Conservation (phyloP, 2,113 vertebrate species). For the Eurystomus gularis region DNA sequence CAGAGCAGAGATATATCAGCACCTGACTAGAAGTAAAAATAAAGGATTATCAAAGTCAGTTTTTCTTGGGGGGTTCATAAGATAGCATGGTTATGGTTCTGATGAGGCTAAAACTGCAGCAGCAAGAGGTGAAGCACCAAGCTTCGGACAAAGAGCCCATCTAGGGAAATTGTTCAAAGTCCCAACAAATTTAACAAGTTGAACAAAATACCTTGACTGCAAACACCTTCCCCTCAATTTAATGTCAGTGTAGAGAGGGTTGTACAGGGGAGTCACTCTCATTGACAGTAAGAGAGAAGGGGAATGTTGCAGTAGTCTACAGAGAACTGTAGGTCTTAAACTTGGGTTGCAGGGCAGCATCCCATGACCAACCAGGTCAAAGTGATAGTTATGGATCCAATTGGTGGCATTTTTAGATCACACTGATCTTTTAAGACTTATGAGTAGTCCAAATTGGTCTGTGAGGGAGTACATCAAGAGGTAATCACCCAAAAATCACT, state of each 20-base stretch:
- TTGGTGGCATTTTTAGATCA: not conserved
- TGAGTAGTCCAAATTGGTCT: not conserved
- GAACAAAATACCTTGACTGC: not conserved
- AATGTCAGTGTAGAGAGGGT: not conserved
- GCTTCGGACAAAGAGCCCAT: not conserved
- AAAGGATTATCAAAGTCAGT: not conserved
- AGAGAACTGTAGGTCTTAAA: not conserved
- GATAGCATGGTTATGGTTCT: not conserved
- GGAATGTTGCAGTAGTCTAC: not conserved
- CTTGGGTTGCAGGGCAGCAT: not conserved
- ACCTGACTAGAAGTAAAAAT: not conserved
- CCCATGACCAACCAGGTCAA: not conserved
- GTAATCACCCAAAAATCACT: not conserved
- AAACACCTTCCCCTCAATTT: not conserved
- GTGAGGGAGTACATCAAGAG: not conserved
- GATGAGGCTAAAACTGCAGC: not conserved
- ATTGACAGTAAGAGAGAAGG: not conserved
- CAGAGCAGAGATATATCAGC: not conserved
- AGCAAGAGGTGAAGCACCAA: not conserved
- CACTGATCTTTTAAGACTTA: not conserved
- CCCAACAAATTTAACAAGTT: not conserved
- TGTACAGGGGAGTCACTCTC: not conserved
- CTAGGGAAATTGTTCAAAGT: not conserved
- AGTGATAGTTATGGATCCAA: not conserved
- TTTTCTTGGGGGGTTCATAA: not conserved